Base-by-base conservation (phyloP, 2,888 invertebrate species). In the Lysandra coridon region DNA sequence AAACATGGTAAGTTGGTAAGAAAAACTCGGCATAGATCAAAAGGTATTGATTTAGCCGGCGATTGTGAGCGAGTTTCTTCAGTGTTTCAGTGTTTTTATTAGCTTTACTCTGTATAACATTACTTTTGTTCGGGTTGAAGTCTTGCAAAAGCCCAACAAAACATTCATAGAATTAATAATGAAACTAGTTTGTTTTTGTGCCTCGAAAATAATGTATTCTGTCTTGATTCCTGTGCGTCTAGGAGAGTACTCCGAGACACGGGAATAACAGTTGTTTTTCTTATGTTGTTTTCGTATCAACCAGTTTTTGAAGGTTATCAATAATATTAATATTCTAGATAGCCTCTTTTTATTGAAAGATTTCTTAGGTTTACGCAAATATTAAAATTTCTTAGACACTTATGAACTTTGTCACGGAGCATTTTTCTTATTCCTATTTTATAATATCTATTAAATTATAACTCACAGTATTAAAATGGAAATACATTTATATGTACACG, bases 141-240 rank as follows among this genome's bases (percentile, higher is more conserved):
- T 23, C 23, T 62, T 62, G 62, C 23, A 23, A 23, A 62, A 2
- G 23, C 23, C 62, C 10, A 10, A 62, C 23, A 62, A 62, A 62
- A 62, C 62, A 23, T 62, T 62, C 10, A 62, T 62, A 23, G 62
- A 62, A 62, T 62, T 62, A 62, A 62, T 23, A 62, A 62, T 23
- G 62, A 62, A 62, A 62, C 62, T 62, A 62, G 23, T 62, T 62
- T 62, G 62, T 62, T 62, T 62, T 62, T 62, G n/a, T 62, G 62
- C 62, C n/a, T 5, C 60, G 23, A 62, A 62, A n/a, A 57, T 17
- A 57, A 17, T 57, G 5, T 57, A 17, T 10, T 44, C 1, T 7
- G 23, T 62, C 60, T 62, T 62, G 60, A 62, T 7, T 62, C 60
- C 60, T 57, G 5, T 4, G 2, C 33, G 33, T 37, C 4, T 37